A percentile compares a stretch with the other conserved stretches of the same genome.
phyloP scores from a whole-genome alignment of 1,140 invertebrate genomes.

The Meteorus sp. region DNA sequence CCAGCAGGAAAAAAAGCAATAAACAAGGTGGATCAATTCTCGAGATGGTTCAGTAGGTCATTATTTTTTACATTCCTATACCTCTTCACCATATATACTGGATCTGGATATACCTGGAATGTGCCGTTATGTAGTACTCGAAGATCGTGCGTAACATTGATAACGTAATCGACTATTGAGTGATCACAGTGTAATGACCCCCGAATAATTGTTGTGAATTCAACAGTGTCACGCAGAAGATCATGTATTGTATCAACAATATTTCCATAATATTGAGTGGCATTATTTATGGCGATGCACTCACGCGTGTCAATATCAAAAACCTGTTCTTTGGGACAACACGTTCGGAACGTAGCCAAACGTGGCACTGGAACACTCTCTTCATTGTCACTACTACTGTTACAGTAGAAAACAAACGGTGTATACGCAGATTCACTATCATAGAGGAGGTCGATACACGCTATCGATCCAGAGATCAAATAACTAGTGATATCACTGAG shows the following conservation, averaged over 20 bases:
- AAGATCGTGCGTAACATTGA: conserved; percentile 14
- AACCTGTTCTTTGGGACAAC: conserved; percentile 5
- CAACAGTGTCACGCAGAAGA: not conserved
- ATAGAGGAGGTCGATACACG: conserved; percentile 21
- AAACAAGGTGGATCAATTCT: not conserved
- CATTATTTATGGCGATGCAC: conserved; percentile 8
- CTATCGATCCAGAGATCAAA: conserved; percentile 14
- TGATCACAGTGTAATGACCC: conserved; percentile 21
- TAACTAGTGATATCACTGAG: conserved; percentile 5
- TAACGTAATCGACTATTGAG: conserved; percentile 20
- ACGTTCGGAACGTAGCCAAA: conserved; percentile 3
- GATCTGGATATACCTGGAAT: conserved; percentile 24
- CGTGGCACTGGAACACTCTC: not conserved
- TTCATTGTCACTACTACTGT: not conserved
- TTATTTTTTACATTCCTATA: no score
- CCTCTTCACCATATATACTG: no score
- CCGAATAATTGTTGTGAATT: conserved; percentile 13
- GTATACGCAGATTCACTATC: not conserved
- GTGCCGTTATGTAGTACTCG: conserved; percentile 15
- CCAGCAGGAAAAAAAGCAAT: not conserved
- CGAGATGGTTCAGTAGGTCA: no score
- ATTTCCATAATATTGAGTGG: not conserved
- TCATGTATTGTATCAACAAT: not conserved
- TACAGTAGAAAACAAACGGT: conserved; percentile 19
- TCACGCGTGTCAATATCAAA: conserved; percentile 11